A percentile compares a stretch with the other conserved stretches of the same genome.
Conservation (phyloP, 2,113 vertebrate species). For the Tetrax tetrax region DNA sequence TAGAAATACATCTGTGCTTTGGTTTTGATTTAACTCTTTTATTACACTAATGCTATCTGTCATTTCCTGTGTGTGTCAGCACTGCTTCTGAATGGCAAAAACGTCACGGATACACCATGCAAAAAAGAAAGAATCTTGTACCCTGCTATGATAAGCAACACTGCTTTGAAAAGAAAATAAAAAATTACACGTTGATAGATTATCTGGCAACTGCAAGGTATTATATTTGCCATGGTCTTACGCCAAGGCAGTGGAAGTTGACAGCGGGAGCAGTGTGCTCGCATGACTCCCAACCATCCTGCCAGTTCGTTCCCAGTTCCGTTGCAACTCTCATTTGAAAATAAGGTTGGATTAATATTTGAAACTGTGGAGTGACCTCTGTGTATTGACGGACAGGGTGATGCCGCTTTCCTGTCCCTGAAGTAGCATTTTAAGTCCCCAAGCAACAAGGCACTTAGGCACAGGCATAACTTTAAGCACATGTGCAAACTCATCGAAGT, state of each 20-base stretch:
- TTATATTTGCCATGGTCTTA: neutral
- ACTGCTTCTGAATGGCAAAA: slow-evolving; percentile 78
- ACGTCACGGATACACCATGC: slow-evolving; percentile 76
- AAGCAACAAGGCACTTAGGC: neutral
- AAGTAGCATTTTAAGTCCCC: neutral
- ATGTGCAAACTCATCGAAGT: neutral
- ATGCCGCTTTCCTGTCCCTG: neutral
- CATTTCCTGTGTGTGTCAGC: slow-evolving; percentile 83
- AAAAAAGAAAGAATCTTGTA: slow-evolving; percentile 74
- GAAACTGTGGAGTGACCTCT: neutral
- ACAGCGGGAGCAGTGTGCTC: neutral
- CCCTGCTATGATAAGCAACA: slow-evolving; percentile 41
- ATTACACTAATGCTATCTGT: slow-evolving; percentile 83
- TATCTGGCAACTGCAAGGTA: neutral
- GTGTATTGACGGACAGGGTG: neutral
- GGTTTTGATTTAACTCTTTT: slow-evolving; percentile 78
- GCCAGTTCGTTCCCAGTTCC: neutral
- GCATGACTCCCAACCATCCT: neutral
- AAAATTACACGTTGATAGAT: neutral
- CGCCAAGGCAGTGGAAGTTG: neutral
- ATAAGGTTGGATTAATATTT: neutral
- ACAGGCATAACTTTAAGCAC: neutral
- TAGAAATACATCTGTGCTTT: slow-evolving; percentile 78
- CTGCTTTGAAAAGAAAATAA: slow-evolving; percentile 29
- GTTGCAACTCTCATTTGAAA: neutral